Percentiles rank a stretch among this genome's conserved stretches.
These are phyloP conservation scores for Sarcophaga variegata DNA, from an alignment of 2,888 invertebrate genomes.

Conservation along the genomic window DNA sequence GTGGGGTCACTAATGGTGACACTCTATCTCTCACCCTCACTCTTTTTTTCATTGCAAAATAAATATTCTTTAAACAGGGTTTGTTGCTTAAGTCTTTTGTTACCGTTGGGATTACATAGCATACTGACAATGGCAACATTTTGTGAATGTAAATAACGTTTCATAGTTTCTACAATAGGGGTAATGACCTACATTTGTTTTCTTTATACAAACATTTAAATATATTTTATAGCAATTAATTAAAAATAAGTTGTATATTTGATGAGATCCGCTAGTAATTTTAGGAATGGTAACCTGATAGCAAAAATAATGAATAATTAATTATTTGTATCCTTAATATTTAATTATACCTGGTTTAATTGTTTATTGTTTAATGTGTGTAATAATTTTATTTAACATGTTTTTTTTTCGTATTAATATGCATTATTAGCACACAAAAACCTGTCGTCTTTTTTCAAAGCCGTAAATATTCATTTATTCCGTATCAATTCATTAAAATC, in stretches of 20 bases:
- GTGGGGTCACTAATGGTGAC: too few relatives aligned
- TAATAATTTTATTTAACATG: not conserved
- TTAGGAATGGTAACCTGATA: too few relatives aligned
- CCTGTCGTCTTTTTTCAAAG: not conserved
- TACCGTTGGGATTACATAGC: not conserved
- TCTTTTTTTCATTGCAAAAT: not conserved
- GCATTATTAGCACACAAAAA: not conserved
- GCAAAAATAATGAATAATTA: too few relatives aligned
- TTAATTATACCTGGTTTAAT: too few relatives aligned
- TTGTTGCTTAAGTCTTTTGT: not conserved
- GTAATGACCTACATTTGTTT: too few relatives aligned
- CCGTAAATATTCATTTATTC: not conserved
- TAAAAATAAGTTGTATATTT: too few relatives aligned
- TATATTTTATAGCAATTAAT: too few relatives aligned
- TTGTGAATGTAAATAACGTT: too few relatives aligned
- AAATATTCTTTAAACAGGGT: not conserved
- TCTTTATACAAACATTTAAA: too few relatives aligned
- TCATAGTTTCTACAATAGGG: too few relatives aligned
- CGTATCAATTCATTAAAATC: not conserved
- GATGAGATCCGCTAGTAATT: too few relatives aligned
- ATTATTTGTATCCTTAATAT: too few relatives aligned
- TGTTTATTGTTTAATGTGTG: not conserved
- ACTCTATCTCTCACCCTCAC: not conserved
- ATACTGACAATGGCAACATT: not conserved
- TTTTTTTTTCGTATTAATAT: not conserved